Evolutionary conservation across 2,797 vertebrate genomes (phyloP).

Genomic region (Siniperca undulata): DNA sequence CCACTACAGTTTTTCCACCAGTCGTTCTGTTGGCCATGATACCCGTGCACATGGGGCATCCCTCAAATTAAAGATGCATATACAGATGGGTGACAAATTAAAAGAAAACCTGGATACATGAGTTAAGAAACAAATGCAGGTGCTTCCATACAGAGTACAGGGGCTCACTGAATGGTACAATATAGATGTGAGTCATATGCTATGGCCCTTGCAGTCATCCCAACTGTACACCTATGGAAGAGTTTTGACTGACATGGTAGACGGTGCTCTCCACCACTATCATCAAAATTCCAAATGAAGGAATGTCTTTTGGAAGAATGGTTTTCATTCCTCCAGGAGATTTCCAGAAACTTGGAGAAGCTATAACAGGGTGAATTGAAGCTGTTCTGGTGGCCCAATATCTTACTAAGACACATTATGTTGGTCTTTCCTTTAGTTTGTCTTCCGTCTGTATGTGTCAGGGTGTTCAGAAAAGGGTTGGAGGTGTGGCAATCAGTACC

Average conservation of each 20-base stretch:
- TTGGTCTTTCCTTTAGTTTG: slow-evolving; percentile 9
- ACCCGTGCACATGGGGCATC: not conserved
- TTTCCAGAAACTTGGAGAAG: not conserved
- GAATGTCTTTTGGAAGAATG: too few relatives aligned
- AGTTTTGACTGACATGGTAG: not conserved
- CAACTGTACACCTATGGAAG: not conserved
- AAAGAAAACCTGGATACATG: not conserved
- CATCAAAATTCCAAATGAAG: not conserved
- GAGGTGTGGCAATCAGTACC: not conserved
- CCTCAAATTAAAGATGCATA: not conserved
- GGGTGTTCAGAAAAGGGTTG: too few relatives aligned
- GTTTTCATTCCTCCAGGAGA: not conserved
- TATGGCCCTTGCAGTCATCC: not conserved
- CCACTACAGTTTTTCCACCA: slow-evolving; percentile 15
- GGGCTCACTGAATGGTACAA: not conserved
- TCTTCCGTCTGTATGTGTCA: not conserved
- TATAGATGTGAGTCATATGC: not conserved
- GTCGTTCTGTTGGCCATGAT: slow-evolving; percentile 3
- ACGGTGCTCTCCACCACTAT: not conserved
- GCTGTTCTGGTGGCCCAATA: not conserved
- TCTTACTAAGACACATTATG: not conserved
- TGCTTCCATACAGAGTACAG: not conserved
- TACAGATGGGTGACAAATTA: not conserved
- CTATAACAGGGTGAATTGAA: not conserved
- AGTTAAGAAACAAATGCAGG: not conserved